A percentile compares a stretch with the other conserved stretches of the same genome.
phyloP scores from a whole-genome alignment of 2,113 vertebrate genomes.

The human (Homo sapiens) region GRCh38 chr9:110279001-110279500 shows the following conservation, averaged over 20 bases:
- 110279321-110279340: neutral
- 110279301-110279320: neutral
- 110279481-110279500: neutral
- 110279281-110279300: neutral
- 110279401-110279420: neutral
- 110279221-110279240: too few relatives aligned
- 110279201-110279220: neutral
- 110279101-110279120: neutral
- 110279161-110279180: neutral
- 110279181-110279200: neutral
- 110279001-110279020: neutral
- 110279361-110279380: neutral
- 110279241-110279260: neutral
- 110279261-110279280: neutral
- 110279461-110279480: neutral
- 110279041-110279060: neutral
- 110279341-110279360: neutral
- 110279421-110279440: neutral
- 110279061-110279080: too few relatives aligned
- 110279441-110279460: neutral
- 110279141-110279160: neutral
- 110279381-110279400: neutral
- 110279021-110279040: neutral
- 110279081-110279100: too few relatives aligned
- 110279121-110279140: neutral